phyloP scores from a whole-genome alignment of 2,888 invertebrate species.

The Tholera decimalis region DNA sequence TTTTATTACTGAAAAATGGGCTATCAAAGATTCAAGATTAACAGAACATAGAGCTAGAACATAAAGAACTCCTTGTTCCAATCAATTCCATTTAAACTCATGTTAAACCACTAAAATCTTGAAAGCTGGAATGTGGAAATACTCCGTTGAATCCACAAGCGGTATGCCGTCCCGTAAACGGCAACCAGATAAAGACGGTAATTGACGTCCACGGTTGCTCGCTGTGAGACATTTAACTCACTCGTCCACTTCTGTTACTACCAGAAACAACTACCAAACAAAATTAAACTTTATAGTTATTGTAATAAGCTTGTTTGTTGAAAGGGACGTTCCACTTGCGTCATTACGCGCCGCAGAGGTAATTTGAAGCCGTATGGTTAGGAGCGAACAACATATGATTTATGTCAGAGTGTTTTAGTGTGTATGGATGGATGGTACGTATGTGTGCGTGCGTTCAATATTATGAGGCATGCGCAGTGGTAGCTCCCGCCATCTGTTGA shows the following conservation, averaged over 20 bases:
- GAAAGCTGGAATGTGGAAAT: constrained; percentile 56
- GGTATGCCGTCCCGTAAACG: constrained; percentile 69
- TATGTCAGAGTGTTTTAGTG: constrained; percentile 76
- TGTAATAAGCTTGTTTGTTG: constrained; percentile 65
- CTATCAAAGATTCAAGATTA: constrained; percentile 11
- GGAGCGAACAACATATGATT: constrained; percentile 87
- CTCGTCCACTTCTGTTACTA: constrained; percentile 79
- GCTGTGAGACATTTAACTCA: constrained; percentile 82
- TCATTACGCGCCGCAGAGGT: constrained; percentile 85
- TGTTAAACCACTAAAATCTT: constrained; percentile 47
- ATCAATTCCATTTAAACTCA: constrained; percentile 23
- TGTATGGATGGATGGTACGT: constrained; percentile 50
- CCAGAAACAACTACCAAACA: constrained; percentile 39
- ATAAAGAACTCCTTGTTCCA: constrained; percentile 14
- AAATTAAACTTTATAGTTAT: constrained; percentile 61
- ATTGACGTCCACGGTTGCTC: constrained; percentile 85
- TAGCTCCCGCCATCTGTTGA: constrained; percentile 88
- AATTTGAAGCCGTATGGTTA: constrained; percentile 88
- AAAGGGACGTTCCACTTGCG: constrained; percentile 71
- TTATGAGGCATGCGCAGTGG: constrained; percentile 84
- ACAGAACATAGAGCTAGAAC: background rate
- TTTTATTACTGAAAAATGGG: constrained; percentile 2
- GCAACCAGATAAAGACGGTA: constrained; percentile 81
- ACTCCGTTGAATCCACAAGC: constrained; percentile 59
- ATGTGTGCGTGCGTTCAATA: constrained; percentile 85